A percentile compares a stretch with the other conserved stretches of the same genome.
Conservation (phyloP, 2,888 invertebrate species). For the Silvanus unidentatus region DNA sequence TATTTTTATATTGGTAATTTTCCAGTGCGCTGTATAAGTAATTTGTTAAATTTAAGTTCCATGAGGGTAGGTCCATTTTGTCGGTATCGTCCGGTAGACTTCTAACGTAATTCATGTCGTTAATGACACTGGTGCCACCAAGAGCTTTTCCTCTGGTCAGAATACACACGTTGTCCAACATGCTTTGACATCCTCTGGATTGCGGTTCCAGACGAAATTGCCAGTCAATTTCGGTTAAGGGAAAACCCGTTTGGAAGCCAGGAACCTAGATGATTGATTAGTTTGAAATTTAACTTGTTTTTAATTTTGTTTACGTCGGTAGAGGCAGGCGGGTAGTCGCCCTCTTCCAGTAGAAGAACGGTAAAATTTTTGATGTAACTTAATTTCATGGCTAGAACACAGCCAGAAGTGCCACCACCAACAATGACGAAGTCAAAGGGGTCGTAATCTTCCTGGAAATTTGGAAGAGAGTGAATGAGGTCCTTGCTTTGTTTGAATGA, state of each 20-base stretch:
- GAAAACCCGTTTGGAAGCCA: constrained; percentile 26
- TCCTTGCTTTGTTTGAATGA: not conserved
- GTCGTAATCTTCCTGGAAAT: constrained; percentile 24
- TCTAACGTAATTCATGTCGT: constrained; percentile 45
- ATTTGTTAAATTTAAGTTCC: constrained; percentile 59
- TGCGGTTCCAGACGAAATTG: constrained; percentile 30
- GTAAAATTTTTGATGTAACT: constrained; percentile 40
- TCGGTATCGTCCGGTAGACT: constrained; percentile 18
- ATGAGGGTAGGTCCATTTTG: constrained; percentile 31
- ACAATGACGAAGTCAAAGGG: constrained; percentile 47
- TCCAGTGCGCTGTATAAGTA: constrained; percentile 77
- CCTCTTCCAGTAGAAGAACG: constrained; percentile 41
- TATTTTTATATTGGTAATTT: constrained; percentile 11
- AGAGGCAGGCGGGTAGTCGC: constrained; percentile 31
- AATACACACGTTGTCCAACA: constrained; percentile 27
- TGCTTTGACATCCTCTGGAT: constrained; percentile 27
- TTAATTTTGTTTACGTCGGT: constrained; percentile 20
- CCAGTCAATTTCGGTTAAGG: constrained; percentile 35
- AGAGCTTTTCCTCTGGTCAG: constrained; percentile 49
- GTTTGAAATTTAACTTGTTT: too few species aligned
- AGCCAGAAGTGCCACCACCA: constrained; percentile 50
- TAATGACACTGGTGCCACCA: constrained; percentile 48
- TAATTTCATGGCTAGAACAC: constrained; percentile 48
- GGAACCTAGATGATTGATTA: constrained; percentile 25
- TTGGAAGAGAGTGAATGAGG: not conserved